phyloP scores from a whole-genome alignment of 2,797 vertebrate genomes.

The Peromyscus melanophrys region DNA sequence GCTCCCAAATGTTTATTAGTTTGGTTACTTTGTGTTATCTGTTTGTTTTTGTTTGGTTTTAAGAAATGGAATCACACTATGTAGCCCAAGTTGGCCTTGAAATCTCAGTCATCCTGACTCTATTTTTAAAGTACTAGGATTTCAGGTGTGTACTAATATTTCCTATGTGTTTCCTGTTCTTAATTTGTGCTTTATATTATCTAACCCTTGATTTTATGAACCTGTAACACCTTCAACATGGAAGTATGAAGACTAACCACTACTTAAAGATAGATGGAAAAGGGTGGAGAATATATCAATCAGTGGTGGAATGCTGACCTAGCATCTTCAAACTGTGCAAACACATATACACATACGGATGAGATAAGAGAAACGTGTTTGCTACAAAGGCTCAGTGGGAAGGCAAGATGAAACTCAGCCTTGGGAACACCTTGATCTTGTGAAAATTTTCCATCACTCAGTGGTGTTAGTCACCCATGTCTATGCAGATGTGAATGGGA shows the following conservation, averaged over 20 bases:
- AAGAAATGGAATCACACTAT: background rate
- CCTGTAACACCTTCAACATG: background rate
- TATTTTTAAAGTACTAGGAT: background rate
- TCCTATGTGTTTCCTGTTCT: background rate
- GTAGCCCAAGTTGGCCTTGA: background rate
- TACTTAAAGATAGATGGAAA: background rate
- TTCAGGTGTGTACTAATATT: background rate
- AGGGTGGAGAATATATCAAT: background rate
- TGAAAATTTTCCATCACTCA: background rate
- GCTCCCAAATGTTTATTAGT: background rate
- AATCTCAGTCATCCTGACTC: background rate
- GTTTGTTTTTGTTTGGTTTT: background rate
- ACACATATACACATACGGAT: background rate
- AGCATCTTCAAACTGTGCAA: background rate
- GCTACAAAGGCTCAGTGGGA: background rate
- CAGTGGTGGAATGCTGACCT: background rate
- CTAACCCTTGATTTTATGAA: conserved; percentile 25
- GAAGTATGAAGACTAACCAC: background rate
- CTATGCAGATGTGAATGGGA: background rate
- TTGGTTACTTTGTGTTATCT: background rate
- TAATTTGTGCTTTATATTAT: background rate
- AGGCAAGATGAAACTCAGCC: conserved; percentile 18
- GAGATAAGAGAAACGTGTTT: background rate
- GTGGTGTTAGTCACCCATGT: background rate
- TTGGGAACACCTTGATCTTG: background rate